A percentile compares a stretch with the other conserved stretches of the same genome.
These are phyloP conservation scores for Caenorhabditis wallacei DNA, from an alignment of 2,888 invertebrate genomes.

Conservation along the genomic window DNA sequence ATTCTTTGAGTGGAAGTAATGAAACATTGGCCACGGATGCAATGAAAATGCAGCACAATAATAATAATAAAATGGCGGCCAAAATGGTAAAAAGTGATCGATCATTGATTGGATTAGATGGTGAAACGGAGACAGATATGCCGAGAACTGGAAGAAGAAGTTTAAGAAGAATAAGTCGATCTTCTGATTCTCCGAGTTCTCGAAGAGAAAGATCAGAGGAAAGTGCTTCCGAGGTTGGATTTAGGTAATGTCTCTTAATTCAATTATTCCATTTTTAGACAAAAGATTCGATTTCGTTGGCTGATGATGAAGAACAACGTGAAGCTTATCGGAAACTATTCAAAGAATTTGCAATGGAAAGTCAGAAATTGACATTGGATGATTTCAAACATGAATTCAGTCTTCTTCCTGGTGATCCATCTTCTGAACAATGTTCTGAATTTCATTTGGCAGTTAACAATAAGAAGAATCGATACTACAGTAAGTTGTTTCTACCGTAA, in stretches of 20 bases:
- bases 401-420: constrained; percentile 47
- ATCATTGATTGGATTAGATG: constrained; percentile 60
- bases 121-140: constrained; percentile 41
- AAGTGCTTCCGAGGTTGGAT: constrained; percentile 34
- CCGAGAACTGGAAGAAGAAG: constrained; percentile 27
- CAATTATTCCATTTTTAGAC: constrained; percentile 15
- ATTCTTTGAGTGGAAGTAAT: constrained; percentile 31
- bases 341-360: constrained; percentile 55
- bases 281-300: constrained; percentile 60
- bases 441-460: constrained; percentile 48
- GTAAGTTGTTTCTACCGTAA: constrained; percentile 32
- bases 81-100: constrained; percentile 35
- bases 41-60: no score
- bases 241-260: neutral
- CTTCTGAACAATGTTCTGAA: constrained; percentile 46
- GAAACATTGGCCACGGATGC: constrained; percentile 3
- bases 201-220: constrained; percentile 25
- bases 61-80: neutral
- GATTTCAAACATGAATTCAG: constrained; percentile 55
- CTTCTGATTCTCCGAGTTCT: constrained; percentile 10
- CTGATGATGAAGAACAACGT: constrained; percentile 45
- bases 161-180: neutral
- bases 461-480: constrained; percentile 63
- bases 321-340: constrained; percentile 40
- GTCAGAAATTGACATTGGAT: constrained; percentile 52